Percentiles rank a stretch among this genome's conserved stretches.
These are phyloP conservation scores for Nixonia krombeini DNA, from an alignment of 1,140 invertebrate species.

Conservation along the genomic window DNA sequence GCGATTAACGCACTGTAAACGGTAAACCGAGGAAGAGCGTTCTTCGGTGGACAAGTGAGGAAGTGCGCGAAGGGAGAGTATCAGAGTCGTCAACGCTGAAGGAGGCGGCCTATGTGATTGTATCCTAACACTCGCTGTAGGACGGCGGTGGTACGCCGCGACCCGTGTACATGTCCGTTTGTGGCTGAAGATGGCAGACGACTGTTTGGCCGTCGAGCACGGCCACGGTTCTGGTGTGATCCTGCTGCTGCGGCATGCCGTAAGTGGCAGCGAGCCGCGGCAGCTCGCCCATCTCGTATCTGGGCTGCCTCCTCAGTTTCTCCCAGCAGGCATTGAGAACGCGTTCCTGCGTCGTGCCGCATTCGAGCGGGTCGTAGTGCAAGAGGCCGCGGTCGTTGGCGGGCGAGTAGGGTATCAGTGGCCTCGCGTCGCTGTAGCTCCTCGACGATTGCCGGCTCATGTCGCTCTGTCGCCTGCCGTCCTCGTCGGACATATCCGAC, in stretches of 20 bases:
- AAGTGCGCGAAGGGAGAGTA: too few relatives aligned
- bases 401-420: slow-evolving; percentile 80
- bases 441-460: slow-evolving; percentile 83
- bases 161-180: slow-evolving; percentile 73
- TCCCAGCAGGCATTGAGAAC: slow-evolving; percentile 74
- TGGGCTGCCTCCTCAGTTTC: slow-evolving; percentile 68
- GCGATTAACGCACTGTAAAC: too few relatives aligned
- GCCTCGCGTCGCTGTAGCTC: slow-evolving; percentile 85
- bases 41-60: too few relatives aligned
- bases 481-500: slow-evolving; percentile 85
- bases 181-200: slow-evolving; percentile 84
- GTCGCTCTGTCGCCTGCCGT: slow-evolving; percentile 82
- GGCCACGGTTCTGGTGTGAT: slow-evolving; percentile 79
- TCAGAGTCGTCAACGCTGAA: slow-evolving; percentile 11
- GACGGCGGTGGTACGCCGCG: slow-evolving; percentile 74
- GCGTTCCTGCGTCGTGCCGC: slow-evolving; percentile 59
- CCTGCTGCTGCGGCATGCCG: slow-evolving; percentile 71
- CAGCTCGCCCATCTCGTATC: slow-evolving; percentile 70
- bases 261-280: slow-evolving; percentile 69
- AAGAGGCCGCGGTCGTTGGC: slow-evolving; percentile 72
- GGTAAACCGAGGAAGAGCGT: too few relatives aligned
- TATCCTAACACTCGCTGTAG: slow-evolving; percentile 73
- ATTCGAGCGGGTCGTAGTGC: slow-evolving; percentile 68
- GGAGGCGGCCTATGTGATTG: slow-evolving; percentile 18
- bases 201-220: slow-evolving; percentile 87